Base-by-base conservation (phyloP, 2,888 invertebrate species). In the Dryadula phaetusa region DNA sequence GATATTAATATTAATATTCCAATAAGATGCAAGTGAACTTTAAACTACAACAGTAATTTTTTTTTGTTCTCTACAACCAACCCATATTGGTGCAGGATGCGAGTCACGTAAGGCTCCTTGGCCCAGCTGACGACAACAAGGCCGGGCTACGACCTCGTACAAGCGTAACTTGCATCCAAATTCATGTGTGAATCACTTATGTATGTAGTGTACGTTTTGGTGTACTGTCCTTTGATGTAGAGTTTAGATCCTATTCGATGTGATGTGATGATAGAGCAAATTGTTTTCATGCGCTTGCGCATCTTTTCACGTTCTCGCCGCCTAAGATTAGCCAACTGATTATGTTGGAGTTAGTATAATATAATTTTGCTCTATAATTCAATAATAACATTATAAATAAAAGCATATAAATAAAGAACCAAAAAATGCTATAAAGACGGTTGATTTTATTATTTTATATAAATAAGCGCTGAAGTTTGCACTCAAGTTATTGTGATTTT, bases 101-200 rank as follows among this genome's bases (percentile, higher is more conserved):
- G 40, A 64, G 66, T 73, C 78, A 78, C 78, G 78, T 76, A 72
- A 70, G 72, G 66, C 70, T 76, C 77, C 78, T 78, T 78, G 78
- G 78, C 77, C 79, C 75, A 75, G 75, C 76, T 76, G 76, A 76
- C 74, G 71, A 70, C 74, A 77, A 79, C 88, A 86, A 89, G 90
- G 90, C 81, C 84, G 79, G 78, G 67, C 72, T 73, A 70, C 78
- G 85, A 82, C 90, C 91, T 90, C 86, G 87, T 77, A 78, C 65
- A 60, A 52, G 69, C 73, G 75, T 68, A 66, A 61, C 34, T 42
- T 72, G 74, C 75, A 76, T 76, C 76, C 76, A 73, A 76, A 76
- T 72, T 72, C 66, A 66, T 54, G 64, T 54, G 54, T 64, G 66
- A 67, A 34, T 67, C 69, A 66, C 61, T 49, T 28, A 61, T 47